These are phyloP conservation scores for Escarpia spicata DNA, from an alignment of 2,888 invertebrate species.

Conservation along the genomic window DNA sequence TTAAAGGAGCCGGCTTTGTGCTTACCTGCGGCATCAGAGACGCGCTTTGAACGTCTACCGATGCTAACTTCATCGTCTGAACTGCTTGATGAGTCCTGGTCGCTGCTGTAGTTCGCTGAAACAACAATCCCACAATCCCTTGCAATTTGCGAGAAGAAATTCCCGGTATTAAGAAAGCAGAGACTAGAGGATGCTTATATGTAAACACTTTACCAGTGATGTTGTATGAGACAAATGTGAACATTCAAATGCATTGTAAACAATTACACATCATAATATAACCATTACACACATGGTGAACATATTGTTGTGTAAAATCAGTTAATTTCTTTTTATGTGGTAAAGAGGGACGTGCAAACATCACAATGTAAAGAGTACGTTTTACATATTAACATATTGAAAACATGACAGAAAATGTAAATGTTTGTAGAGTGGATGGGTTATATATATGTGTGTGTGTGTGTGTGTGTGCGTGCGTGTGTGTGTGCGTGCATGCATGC, in stretches of 20 bases:
- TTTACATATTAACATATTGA: no score
- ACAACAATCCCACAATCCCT: background rate
- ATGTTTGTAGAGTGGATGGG: no score
- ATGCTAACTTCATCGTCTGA: slow-evolving; percentile 61
- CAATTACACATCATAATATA: background rate
- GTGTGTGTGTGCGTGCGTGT: no score
- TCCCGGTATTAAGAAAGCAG: background rate
- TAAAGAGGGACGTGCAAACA: no score
- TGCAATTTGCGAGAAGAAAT: background rate
- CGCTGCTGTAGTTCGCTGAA: slow-evolving; percentile 55
- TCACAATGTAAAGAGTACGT: no score
- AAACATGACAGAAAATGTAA: no score
- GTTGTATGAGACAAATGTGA: no score
- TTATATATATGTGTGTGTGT: no score
- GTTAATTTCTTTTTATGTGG: background rate
- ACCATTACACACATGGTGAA: background rate
- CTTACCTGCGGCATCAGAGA: background rate
- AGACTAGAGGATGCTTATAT: background rate
- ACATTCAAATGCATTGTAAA: no score
- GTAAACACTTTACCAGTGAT: no score
- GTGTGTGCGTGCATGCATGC: background rate
- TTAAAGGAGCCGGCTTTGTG: background rate
- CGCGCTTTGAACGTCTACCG: slow-evolving; percentile 41
- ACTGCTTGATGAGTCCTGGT: slow-evolving; percentile 56
- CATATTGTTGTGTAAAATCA: background rate